These are phyloP conservation scores for Macrostomum lignano DNA, from an alignment of 1,140 invertebrate species.

Conservation along the genomic window DNA sequence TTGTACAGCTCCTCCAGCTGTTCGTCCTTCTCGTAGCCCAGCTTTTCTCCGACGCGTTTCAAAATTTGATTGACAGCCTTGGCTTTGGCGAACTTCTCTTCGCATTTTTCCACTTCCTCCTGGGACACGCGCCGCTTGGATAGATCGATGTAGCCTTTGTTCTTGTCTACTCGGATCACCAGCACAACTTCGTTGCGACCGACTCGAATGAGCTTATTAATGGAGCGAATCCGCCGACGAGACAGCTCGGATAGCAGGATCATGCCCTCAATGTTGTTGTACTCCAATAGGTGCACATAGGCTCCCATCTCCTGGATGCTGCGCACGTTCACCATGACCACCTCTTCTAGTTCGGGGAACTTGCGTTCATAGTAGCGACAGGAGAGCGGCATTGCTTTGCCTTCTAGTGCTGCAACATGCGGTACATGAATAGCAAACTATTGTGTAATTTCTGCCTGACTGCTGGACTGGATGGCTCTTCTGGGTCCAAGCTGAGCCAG, in stretches of 20 bases:
- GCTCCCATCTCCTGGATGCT: conserved; percentile 98
- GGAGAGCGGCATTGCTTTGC: conserved; percentile 34
- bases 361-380: conserved; percentile 92
- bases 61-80: conserved; percentile 53
- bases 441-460: too few species aligned
- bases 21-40: conserved; percentile 60
- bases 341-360: conserved; percentile 93
- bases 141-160: conserved; percentile 98
- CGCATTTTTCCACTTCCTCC: conserved; percentile 89
- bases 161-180: conserved; percentile 93
- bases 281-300: conserved; percentile 84
- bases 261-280: conserved; percentile 87
- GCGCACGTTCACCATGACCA: conserved; percentile 93
- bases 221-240: conserved; percentile 81
- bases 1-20: conserved; percentile 76
- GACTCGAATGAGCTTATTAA: conserved; percentile 92
- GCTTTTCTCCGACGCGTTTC: conserved; percentile 71
- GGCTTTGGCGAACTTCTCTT: conserved; percentile 71
- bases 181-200: conserved; percentile 94
- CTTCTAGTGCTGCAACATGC: too few species aligned
- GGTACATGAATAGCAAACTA: too few species aligned
- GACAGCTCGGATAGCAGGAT: conserved; percentile 60
- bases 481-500: too few species aligned
- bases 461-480: too few species aligned
- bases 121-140: conserved; percentile 88